phyloP scores from a whole-genome alignment of 2,113 vertebrate species.

The Bufo gargarizans region DNA sequence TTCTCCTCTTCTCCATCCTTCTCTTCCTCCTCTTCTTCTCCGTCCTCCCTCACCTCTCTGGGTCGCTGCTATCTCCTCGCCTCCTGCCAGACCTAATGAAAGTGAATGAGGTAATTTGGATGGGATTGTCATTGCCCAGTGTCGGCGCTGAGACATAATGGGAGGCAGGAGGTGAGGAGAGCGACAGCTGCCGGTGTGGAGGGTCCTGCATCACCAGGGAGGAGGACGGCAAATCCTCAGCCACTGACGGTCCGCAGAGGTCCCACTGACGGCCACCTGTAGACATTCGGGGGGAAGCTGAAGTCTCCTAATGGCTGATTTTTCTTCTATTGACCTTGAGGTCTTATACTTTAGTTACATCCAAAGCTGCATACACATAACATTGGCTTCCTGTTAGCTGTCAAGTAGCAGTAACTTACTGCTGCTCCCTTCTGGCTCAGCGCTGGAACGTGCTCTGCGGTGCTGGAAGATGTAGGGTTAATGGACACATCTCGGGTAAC shows the following conservation, averaged over 20 bases:
- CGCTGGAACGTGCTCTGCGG: too few species aligned
- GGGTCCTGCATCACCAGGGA: background rate
- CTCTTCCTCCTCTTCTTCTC: background rate
- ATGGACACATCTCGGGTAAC: too few species aligned
- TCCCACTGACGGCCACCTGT: too few species aligned
- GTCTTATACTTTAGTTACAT: background rate
- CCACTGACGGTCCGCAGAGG: too few species aligned
- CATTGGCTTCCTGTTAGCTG: background rate
- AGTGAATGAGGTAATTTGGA: slow-evolving; percentile 61
- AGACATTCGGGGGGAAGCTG: too few species aligned
- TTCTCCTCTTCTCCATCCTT: background rate
- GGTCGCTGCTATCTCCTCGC: background rate
- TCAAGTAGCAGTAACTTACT: background rate
- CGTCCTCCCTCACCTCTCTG: background rate
- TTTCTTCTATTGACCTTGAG: background rate
- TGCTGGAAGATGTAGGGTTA: too few species aligned
- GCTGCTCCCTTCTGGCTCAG: too few species aligned
- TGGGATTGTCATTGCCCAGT: slow-evolving; percentile 57
- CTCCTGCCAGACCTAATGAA: slow-evolving; percentile 58
- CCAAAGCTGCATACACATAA: background rate
- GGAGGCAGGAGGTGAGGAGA: slow-evolving; percentile 63
- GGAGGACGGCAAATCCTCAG: too few species aligned
- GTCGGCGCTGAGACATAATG: background rate
- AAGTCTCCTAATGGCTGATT: background rate
- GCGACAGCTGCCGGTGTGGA: background rate